phyloP scores from a whole-genome alignment of 2,113 vertebrate genomes.

The Morone saxatilis region DNA sequence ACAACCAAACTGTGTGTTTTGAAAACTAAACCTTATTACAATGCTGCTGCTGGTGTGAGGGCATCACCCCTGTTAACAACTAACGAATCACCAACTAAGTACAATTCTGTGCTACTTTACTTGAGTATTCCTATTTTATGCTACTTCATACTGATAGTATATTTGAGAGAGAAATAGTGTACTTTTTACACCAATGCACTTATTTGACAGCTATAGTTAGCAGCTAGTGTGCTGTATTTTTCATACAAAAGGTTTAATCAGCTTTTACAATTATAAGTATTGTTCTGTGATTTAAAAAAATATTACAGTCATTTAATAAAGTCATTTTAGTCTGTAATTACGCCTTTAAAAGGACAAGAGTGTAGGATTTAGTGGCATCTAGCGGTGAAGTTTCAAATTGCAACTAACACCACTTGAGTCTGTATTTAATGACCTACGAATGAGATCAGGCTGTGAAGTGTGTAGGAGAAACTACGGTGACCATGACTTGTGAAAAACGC shows the following conservation, averaged over 20 bases:
- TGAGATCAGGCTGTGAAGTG: too few relatives aligned
- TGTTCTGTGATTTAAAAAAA: neutral
- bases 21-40: too few relatives aligned
- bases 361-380: too few relatives aligned
- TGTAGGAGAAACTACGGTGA: too few relatives aligned
- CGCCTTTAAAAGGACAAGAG: too few relatives aligned
- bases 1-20: too few relatives aligned
- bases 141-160: neutral
- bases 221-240: neutral
- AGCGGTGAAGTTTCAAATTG: too few relatives aligned
- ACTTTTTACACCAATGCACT: neutral
- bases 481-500: too few relatives aligned
- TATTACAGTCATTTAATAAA: neutral
- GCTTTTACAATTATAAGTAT: neutral
- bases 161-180: neutral
- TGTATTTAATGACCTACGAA: too few relatives aligned
- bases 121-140: neutral
- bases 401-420: too few relatives aligned
- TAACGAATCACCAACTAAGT: neutral
- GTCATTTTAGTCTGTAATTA: neutral
- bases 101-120: neutral
- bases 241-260: neutral
- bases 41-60: too few relatives aligned
- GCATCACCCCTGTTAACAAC: too few relatives aligned
- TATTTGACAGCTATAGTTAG: neutral